These are phyloP conservation scores for Acanthurus lineatus DNA, from an alignment of 2,797 vertebrate genomes.

Conservation along the genomic window DNA sequence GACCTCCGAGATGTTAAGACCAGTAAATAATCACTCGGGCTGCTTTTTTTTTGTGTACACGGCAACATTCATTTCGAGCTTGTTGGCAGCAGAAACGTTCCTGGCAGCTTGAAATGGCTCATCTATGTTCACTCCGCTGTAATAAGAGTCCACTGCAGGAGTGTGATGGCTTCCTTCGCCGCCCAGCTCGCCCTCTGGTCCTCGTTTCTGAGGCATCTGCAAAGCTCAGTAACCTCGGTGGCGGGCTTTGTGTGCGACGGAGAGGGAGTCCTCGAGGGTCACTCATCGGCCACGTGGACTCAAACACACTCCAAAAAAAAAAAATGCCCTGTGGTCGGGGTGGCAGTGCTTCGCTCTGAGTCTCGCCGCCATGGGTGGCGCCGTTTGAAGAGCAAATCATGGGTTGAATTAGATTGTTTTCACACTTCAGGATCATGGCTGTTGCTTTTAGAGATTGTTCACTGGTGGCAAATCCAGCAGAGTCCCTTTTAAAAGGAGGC, in stretches of 20 bases:
- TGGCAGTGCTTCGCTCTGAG: not conserved
- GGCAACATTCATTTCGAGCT: slow-evolving; percentile 21
- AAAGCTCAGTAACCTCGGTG: slow-evolving; percentile 44
- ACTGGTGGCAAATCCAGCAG: not conserved
- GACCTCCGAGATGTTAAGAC: not conserved
- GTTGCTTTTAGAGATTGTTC: slow-evolving; percentile 18
- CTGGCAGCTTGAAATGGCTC: slow-evolving; percentile 38
- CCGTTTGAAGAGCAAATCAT: slow-evolving; percentile 8
- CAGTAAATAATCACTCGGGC: slow-evolving; percentile 6
- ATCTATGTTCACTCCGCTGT: slow-evolving; percentile 34
- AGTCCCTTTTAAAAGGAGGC: not conserved
- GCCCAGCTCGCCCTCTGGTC: slow-evolving; percentile 15
- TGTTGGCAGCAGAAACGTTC: slow-evolving; percentile 35
- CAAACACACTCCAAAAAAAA: slow-evolving; percentile 15
- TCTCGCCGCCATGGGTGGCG: not conserved
- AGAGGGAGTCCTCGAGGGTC: slow-evolving; percentile 23
- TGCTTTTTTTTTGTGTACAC: not conserved
- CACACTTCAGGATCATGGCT: not conserved
- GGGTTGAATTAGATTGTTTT: slow-evolving; percentile 23
- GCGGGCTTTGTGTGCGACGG: slow-evolving; percentile 21
- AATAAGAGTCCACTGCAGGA: slow-evolving; percentile 42
- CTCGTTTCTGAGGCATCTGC: slow-evolving; percentile 34
- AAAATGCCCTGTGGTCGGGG: no score
- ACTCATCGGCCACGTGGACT: slow-evolving; percentile 5
- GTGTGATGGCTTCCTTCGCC: slow-evolving; percentile 30